Evolutionary conservation across 2,888 invertebrate genomes (phyloP).

Genomic region (Harpagoxenus sublaevis): DNA sequence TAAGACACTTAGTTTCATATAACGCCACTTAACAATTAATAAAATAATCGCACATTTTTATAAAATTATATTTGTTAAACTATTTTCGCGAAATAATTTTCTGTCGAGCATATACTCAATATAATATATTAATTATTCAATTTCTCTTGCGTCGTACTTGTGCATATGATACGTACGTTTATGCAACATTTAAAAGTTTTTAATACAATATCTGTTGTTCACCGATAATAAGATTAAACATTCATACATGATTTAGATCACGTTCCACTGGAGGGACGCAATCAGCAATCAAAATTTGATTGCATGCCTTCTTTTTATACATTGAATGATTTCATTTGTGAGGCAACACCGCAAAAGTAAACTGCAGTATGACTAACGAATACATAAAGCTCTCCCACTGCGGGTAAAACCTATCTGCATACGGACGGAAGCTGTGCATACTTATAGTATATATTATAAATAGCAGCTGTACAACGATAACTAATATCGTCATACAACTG

Average conservation of each 20-base stretch:
- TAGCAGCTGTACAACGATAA: no score
- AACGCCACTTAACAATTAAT: not conserved
- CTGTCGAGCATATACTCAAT: not conserved
- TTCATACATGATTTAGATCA: conserved; percentile 32
- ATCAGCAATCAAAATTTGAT: conserved; percentile 41
- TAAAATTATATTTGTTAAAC: not conserved
- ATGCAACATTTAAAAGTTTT: not conserved
- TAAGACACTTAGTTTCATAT: conserved; percentile 7
- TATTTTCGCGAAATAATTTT: conserved; percentile 18
- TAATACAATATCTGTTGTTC: not conserved
- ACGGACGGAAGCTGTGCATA: not conserved
- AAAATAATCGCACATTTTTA: conserved; percentile 1
- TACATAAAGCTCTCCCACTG: not conserved
- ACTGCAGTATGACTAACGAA: conserved; percentile 4
- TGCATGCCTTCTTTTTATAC: conserved; percentile 15
- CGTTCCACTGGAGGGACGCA: not conserved
- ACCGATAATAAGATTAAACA: conserved; percentile 28
- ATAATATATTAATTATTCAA: not conserved
- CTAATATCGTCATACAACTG: no score
- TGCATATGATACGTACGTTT: not conserved
- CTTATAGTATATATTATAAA: not conserved
- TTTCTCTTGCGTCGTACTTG: not conserved
- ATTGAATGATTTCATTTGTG: conserved; percentile 7
- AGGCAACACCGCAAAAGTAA: not conserved
- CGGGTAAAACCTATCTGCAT: not conserved